Base-by-base conservation (phyloP, 1,140 invertebrate species). In the Calliphora vicina region DNA sequence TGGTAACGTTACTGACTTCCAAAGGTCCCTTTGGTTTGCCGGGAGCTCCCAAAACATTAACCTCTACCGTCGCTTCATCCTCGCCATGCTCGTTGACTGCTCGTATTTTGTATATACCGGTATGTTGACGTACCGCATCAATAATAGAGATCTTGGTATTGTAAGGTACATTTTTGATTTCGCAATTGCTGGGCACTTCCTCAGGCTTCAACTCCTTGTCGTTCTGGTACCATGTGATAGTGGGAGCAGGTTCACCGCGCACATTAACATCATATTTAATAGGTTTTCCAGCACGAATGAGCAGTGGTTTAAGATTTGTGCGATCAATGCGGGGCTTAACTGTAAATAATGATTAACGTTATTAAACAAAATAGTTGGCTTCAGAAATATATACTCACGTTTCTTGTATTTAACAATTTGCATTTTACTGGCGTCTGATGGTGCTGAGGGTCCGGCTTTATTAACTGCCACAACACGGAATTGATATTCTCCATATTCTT, bases 241-340 rank as follows among this genome's bases (percentile, higher is more conserved):
- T 96, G 84, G 99, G 98, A 85, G 97, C 94, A 1, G 98, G 98
- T 93, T 99, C 97, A 86, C 98, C 99, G 84, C 94, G 95, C 74
- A 99, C 96, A 88, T 99, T 98, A 9, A 99, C 94, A 89, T 98
- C 96, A 87, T 98, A 96, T 90, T 97, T 96, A 78, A 99, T 95
- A 1, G 94, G 93, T 90, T 99, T 98, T 27, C 98, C 98, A 83
- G 97, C 96, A 86, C 97, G 94, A 0, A 98, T 96, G 2, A 95
- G 94, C 81, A 99, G 94, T 43, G 97, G 95, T 91, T 98, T 97
- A 83, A 99, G 92, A 89, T 98, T 97, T 0, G 97, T 98, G 85
- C 97, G 94, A 90, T 99, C 97, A 89, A 99, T 99, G 89, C 97
- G 96, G n/a, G 98, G 98, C 92, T 98, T 98, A 90, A 98, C 96